Conservation (phyloP, 2,888 invertebrate genomes). For the Phymatocera aterrima region DNA sequence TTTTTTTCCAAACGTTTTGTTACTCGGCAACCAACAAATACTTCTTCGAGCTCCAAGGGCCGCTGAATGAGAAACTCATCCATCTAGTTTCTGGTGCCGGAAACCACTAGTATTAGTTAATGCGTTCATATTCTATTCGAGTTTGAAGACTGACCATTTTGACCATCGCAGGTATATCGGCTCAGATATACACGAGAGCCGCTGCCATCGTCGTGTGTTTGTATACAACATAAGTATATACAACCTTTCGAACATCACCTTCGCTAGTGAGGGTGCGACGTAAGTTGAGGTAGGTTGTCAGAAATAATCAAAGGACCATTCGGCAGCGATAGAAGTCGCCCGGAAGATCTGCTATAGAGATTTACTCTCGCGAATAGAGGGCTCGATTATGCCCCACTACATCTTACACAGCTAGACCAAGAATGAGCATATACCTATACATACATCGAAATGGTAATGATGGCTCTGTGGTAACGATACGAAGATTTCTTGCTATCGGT, state of each 20-base stretch:
- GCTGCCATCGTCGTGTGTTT: neutral
- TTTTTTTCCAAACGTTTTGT: too few species aligned
- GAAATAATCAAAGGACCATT: slow-evolving; percentile 34
- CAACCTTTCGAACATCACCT: neutral
- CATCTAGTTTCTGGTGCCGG: too few species aligned
- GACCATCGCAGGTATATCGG: neutral
- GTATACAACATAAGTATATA: too few species aligned
- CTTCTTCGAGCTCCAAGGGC: too few species aligned
- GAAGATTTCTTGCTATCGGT: slow-evolving; percentile 1
- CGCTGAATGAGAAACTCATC: too few species aligned
- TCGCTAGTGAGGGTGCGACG: neutral
- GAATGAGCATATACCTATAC: neutral
- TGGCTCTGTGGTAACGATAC: slow-evolving; percentile 18
- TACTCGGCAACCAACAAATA: too few species aligned
- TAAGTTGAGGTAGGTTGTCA: slow-evolving; percentile 30
- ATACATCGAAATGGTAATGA: slow-evolving; percentile 19
- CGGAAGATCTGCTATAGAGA: slow-evolving; percentile 6
- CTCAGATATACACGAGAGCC: neutral
- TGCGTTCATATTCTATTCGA: too few species aligned
- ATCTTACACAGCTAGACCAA: neutral
- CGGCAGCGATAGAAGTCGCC: slow-evolving; percentile 12
- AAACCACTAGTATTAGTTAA: too few species aligned
- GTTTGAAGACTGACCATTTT: too few species aligned
- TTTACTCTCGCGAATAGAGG: slow-evolving; percentile 4
- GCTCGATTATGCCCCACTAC: neutral